A percentile compares a stretch with the other conserved stretches of the same genome.
Conservation (phyloP, 1,140 invertebrate species). For the Microplitis mediator region DNA sequence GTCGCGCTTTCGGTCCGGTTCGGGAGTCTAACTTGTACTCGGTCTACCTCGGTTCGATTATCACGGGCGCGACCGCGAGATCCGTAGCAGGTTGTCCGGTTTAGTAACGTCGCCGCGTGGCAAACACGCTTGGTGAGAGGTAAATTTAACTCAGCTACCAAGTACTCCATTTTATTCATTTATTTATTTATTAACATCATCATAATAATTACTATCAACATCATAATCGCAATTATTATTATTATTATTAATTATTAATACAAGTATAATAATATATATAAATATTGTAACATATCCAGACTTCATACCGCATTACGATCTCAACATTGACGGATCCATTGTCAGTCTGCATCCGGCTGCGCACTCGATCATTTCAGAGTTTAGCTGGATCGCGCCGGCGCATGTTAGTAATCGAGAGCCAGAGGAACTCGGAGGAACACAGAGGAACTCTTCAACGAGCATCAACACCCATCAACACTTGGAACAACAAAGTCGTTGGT, state of each 20-base stretch:
- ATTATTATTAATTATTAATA: too few species aligned
- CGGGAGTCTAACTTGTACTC: background rate
- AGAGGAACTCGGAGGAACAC: background rate
- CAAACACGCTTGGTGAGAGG: conserved; percentile 17
- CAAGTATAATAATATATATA: too few species aligned
- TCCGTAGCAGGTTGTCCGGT: background rate
- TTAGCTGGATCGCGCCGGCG: background rate
- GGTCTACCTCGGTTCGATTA: background rate
- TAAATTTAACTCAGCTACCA: background rate
- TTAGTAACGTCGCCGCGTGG: conserved; percentile 22
- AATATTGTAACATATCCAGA: background rate
- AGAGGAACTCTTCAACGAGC: too few species aligned
- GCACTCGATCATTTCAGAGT: background rate
- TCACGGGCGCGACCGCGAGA: conserved; percentile 9
- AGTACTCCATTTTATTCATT: too few species aligned
- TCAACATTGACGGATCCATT: too few species aligned
- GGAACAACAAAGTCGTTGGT: too few species aligned
- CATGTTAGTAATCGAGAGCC: background rate
- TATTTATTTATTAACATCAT: too few species aligned
- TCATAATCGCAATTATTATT: too few species aligned
- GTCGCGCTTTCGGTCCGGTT: conserved; percentile 1
- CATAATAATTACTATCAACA: too few species aligned
- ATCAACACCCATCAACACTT: background rate
- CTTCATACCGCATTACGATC: background rate
- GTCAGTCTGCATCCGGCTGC: background rate